A percentile compares a stretch with the other conserved stretches of the same genome.
These are phyloP conservation scores for Apodemia hepburni DNA, from an alignment of 2,888 invertebrate species.

Conservation along the genomic window DNA sequence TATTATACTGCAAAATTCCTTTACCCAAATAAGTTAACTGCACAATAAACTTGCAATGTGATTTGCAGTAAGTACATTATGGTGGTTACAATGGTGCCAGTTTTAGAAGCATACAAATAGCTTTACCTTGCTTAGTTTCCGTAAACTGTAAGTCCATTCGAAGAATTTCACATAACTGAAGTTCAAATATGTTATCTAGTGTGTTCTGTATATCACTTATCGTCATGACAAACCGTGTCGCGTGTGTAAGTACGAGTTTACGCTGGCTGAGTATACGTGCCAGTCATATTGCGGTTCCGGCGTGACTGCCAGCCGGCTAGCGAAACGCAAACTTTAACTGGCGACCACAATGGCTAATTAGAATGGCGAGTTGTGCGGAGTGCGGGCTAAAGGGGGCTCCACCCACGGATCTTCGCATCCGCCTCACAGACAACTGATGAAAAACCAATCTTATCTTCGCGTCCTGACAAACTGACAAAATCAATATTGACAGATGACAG, in stretches of 20 bases:
- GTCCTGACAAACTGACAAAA: conserved; percentile 37
- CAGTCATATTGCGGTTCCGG: conserved; percentile 51
- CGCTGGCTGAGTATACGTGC: conserved; percentile 44
- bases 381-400: conserved; percentile 57
- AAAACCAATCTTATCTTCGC: conserved; percentile 53
- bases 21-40: conserved; percentile 28
- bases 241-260: conserved; percentile 38
- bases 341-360: conserved; percentile 77
- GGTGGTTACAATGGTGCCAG: conserved; percentile 49
- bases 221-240: conserved; percentile 58
- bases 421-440: conserved; percentile 58
- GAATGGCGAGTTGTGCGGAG: conserved; percentile 68
- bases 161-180: conserved; percentile 53
- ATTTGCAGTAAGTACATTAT: conserved; percentile 33
- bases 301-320: conserved; percentile 64
- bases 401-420: conserved; percentile 76
- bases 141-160: conserved; percentile 38
- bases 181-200: conserved; percentile 50
- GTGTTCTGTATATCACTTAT: conserved; percentile 62
- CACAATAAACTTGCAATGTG: conserved; percentile 27
- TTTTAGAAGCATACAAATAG: conserved; percentile 64
- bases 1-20: conserved; percentile 1
- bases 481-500: conserved; percentile 32
- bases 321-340: conserved; percentile 66
- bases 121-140: conserved; percentile 61